Percentiles rank a stretch among this genome's conserved stretches.
Conservation (phyloP, 2,888 invertebrate genomes). For the Darwinula stevensoni region DNA sequence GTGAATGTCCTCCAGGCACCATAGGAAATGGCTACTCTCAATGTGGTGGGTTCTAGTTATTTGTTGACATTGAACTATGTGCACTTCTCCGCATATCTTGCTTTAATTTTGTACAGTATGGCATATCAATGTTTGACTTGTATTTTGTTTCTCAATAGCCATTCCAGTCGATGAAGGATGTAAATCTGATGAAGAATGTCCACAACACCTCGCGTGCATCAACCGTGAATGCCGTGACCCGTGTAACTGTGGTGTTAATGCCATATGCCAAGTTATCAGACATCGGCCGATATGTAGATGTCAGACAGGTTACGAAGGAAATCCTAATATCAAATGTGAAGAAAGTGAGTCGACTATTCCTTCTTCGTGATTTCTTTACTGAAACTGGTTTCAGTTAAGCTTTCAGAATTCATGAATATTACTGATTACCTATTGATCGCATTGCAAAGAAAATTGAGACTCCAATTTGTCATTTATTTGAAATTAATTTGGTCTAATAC, state of each 20-base stretch:
- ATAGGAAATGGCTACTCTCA: slow-evolving; percentile 8
- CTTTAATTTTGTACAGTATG: slow-evolving; percentile 55
- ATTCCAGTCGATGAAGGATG: slow-evolving; percentile 28
- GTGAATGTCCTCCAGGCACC: slow-evolving; percentile 10
- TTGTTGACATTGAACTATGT: too few relatives aligned
- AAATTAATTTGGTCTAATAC: too few relatives aligned
- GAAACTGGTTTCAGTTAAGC: too few relatives aligned
- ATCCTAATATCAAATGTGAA: slow-evolving; percentile 10
- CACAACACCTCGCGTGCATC: slow-evolving; percentile 46
- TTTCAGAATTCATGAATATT: too few relatives aligned
- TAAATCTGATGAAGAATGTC: slow-evolving; percentile 52
- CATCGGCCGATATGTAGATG: slow-evolving; percentile 10
- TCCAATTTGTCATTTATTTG: too few relatives aligned
- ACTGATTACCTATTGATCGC: too few relatives aligned
- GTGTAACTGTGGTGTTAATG: slow-evolving; percentile 22
- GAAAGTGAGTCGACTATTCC: slow-evolving; percentile 9
- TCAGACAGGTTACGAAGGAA: slow-evolving; percentile 10
- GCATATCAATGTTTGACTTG: slow-evolving; percentile 49
- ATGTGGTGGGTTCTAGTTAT: slow-evolving; percentile 19
- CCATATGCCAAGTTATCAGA: slow-evolving; percentile 9
- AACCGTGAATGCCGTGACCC: slow-evolving; percentile 49
- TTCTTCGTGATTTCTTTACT: background rate
- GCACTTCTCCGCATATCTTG: slow-evolving; percentile 45
- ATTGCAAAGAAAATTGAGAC: slow-evolving; percentile 4
- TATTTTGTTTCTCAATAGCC: slow-evolving; percentile 36